Evolutionary conservation across 2,797 vertebrate species (phyloP), one percentile per base, ranked within the genome.

Genomic region (Gambusia yucatana): DNA sequence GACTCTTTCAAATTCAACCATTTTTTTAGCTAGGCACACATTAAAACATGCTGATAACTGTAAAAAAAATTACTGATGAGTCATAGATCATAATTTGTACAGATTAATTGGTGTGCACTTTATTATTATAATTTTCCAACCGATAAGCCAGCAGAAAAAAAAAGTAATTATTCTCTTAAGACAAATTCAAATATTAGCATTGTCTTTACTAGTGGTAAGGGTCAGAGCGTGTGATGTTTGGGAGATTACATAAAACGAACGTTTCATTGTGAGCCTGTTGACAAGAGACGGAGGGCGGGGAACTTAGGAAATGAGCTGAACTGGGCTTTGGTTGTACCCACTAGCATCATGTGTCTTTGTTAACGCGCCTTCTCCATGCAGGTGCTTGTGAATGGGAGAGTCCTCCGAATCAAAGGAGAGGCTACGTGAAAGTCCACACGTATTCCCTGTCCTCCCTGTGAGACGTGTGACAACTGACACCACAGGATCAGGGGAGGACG

Each of bases 231-330:
- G 84, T 86, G 90, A 87, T 83, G 77, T 85, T 76, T 44, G 30
- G 76, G 78, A 80, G 44, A 69, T 83, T 75, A 57, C 3, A 28
- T 39, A 73, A 77, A 67, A 73, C 88, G 82, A 89, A 93, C 82
- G 86, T 93, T 96, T 97, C 95, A 97, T 97, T 98, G 97, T 96
- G 93, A 94, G 93, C 78, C 91, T 97, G 96, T 98, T 98, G 97
- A 98, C 97, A 97, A 87, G 95, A 96, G 96, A 96, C 96, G 95
- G 94, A 94, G 90, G 86, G 89, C 81, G 90, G 86, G 78, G 84
- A 94, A 86, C 92, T 91, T 92, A 97, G 97, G 97, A 98, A 98
- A 97, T 97, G 82, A 96, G 94, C 93, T 94, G 92, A 93, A 92
- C 93, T 52, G 89, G 89, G 93, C 94, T 96, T 95, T 97, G 96